Base-by-base conservation (phyloP, 2,113 vertebrate genomes). In the Paramormyrops kingsleyae region DNA sequence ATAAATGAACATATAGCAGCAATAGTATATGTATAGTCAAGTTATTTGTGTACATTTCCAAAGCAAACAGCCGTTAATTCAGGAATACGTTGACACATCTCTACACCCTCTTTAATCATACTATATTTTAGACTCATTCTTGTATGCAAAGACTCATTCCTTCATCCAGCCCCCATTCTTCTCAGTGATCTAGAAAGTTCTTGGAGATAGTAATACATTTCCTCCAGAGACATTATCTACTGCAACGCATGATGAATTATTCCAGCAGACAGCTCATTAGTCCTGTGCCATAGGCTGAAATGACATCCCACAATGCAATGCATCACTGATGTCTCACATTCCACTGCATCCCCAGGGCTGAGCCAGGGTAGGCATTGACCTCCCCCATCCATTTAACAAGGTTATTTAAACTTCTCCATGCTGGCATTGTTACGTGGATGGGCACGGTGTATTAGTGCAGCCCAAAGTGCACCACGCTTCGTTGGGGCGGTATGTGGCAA, bases 281-380 rank as follows among this genome's bases (percentile, higher is more conserved):
- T 84, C 83, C 39, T 84, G 44, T 44, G 44, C 83, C 44, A 84
- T 84, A 46, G 83, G 83, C 83, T 84, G 83, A 84, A 84, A 84
- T 84, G 83, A 47, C 83, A 84, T 47, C 83, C 83, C 83, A 84
- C 42, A 84, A 84, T 84, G 44, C 83, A 84, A n/a, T 84, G 83
- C 83, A 84, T 47, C 44, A 47, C 83, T 84, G 44, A 24, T 4
- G 39, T 47, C 83, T 84, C 44, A 84, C 39, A 84, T 84, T 84
- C 83, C 44, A 84, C 39, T 84, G 44, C 83, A 44, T 84, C 83
- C 44, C 83, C 83, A 84, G 83, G 83, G 83, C 83, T 84, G 83
- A 84, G 42, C 35, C 44, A n/a, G 44, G 83, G 83, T 84, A 42
- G 83, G 24, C 44, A 84, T 47, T 84, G 83, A 84, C 83, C 83